Conservation (phyloP, 2,113 vertebrate species). For the Larimichthys crocea region DNA sequence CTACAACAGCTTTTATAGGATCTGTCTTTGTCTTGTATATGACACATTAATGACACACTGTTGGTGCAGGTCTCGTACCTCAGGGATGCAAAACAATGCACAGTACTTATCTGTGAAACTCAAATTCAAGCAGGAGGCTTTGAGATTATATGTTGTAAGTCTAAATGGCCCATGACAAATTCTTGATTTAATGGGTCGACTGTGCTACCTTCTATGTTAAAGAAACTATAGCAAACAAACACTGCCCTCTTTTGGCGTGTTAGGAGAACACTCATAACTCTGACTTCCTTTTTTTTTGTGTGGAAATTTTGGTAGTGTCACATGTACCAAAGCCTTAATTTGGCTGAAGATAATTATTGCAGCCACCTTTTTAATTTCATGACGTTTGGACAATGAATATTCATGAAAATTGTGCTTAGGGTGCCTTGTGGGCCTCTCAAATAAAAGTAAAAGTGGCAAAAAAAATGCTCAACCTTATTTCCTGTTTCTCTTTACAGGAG, state of each 20-base stretch:
- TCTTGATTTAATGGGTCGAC: constrained; percentile 20
- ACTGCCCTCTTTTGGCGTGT: constrained; percentile 70
- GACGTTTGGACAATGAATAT: background rate
- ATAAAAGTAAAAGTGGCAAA: background rate
- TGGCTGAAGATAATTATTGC: background rate
- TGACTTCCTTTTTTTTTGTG: too few relatives aligned
- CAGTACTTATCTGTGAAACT: background rate
- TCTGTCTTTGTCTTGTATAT: constrained; percentile 32
- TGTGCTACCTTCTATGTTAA: background rate
- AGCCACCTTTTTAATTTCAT: background rate
- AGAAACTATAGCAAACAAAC: constrained; percentile 36
- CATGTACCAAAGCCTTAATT: background rate
- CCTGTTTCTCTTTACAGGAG: constrained; percentile 83
- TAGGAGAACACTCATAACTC: constrained; percentile 7
- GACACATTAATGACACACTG: constrained; percentile 40
- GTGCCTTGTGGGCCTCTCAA: background rate
- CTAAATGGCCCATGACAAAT: constrained; percentile 25
- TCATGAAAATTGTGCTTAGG: background rate
- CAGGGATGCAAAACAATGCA: constrained; percentile 8
- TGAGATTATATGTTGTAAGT: constrained; percentile 1
- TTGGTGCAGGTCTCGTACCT: constrained; percentile 9
- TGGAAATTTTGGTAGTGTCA: background rate
- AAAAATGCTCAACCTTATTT: background rate
- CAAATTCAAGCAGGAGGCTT: constrained; percentile 15
- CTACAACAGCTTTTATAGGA: constrained; percentile 32